Conservation (phyloP, 2,113 vertebrate genomes). For the Phrynosoma blainvillii region DNA sequence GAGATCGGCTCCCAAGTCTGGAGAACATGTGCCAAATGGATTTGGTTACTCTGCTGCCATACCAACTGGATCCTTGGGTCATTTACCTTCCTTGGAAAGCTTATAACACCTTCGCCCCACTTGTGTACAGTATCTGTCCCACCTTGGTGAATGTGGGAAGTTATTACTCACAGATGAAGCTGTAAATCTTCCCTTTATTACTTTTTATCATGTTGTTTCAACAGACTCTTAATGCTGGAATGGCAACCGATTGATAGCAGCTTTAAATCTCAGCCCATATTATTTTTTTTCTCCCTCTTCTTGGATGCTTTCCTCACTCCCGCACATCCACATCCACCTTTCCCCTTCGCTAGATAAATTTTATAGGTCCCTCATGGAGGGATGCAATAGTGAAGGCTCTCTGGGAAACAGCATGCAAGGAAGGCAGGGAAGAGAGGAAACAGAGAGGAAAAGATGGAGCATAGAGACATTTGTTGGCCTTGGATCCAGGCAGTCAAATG, state of each 20-base stretch:
- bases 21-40: neutral
- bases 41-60: neutral
- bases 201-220: slow-evolving; percentile 87
- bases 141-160: slow-evolving; percentile 53
- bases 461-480: no score
- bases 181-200: slow-evolving; percentile 80
- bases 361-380: slow-evolving; percentile 60
- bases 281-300: slow-evolving; percentile 61
- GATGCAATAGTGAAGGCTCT: slow-evolving; percentile 27
- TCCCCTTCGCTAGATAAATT: slow-evolving; percentile 63
- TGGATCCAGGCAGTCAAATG: neutral
- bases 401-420: slow-evolving; percentile 49
- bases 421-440: neutral
- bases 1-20: neutral
- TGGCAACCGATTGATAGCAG: slow-evolving; percentile 72
- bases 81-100: neutral
- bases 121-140: neutral
- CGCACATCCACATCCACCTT: neutral
- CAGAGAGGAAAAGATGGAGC: neutral
- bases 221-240: slow-evolving; percentile 82
- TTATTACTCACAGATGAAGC: slow-evolving; percentile 68
- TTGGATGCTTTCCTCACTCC: slow-evolving; percentile 40
- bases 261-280: slow-evolving; percentile 78
- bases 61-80: accelerated
- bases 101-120: neutral